Conservation (phyloP, 2,797 vertebrate species). For the Pampus argenteus region DNA sequence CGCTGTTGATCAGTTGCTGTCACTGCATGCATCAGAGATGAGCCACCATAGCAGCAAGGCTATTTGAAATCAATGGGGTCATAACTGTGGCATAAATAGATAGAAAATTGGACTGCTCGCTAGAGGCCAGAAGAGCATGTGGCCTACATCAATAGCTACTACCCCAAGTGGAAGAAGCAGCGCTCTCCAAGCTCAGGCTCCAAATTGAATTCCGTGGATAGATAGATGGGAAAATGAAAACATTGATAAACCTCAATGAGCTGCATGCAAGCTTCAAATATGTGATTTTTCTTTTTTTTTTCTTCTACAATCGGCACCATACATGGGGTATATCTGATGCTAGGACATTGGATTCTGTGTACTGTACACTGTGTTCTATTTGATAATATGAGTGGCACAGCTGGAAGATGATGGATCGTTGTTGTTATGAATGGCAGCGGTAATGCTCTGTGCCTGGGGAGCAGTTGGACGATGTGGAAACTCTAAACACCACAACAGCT, state of each 20-base stretch:
- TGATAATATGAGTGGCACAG: slow-evolving; percentile 59
- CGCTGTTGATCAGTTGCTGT: slow-evolving; percentile 65
- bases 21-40: slow-evolving; percentile 70
- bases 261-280: slow-evolving; percentile 69
- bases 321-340: slow-evolving; percentile 50
- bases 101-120: slow-evolving; percentile 72
- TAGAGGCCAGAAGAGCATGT: slow-evolving; percentile 67
- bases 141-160: slow-evolving; percentile 74
- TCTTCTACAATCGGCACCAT: slow-evolving; percentile 48
- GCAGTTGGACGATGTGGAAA: slow-evolving; percentile 36
- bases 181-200: slow-evolving; percentile 53
- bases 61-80: slow-evolving; percentile 79
- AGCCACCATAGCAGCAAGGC: slow-evolving; percentile 60
- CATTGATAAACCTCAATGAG: slow-evolving; percentile 75
- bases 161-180: slow-evolving; percentile 66
- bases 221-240: slow-evolving; percentile 77
- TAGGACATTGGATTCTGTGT: slow-evolving; percentile 58
- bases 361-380: slow-evolving; percentile 65
- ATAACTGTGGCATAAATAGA: slow-evolving; percentile 78
- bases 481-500: slow-evolving; percentile 29
- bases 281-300: slow-evolving; percentile 36
- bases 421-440: slow-evolving; percentile 53
- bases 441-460: slow-evolving; percentile 47
- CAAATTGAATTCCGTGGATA: slow-evolving; percentile 76
- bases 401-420: slow-evolving; percentile 59